Base-by-base conservation (phyloP, 2,113 vertebrate genomes). In the Chloebia gouldiae region DNA sequence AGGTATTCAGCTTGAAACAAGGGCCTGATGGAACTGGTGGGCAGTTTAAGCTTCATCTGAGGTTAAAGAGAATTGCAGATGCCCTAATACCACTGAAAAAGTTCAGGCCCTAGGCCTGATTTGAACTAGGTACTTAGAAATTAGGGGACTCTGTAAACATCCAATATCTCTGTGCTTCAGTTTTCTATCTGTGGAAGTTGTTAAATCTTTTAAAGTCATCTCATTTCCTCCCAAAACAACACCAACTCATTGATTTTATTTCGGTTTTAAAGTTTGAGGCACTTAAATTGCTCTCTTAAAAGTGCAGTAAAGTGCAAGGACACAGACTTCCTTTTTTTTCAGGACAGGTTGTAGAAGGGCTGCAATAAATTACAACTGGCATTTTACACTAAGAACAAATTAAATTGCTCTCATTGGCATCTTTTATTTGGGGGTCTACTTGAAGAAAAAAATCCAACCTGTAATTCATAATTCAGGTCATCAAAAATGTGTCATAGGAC, bases 1-100 rank as follows among this genome's bases (percentile, higher is more conserved):
- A 95, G 78, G 75, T 96, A 44, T 77, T 80, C 78, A 80, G 33
- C 87, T 92, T 95, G 78, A 95, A 91, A 94, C 49, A 80, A 87
- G 66, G 70, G 77, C 28, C 44, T 85, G 66, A 45, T 92, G 86
- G 78, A 81, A 80, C 59, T 83, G 56, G 24, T 88, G 89, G 80
- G 89, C 70, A 88, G 37, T 91, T 95, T 91, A 57, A 79, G 45
- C 54, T 87, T 57, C 28, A 57, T 72, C 61, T 92, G 81, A 91
- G 92, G 59, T 84, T 79, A 80, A 80, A 77, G 87, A 83, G 70
- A 94, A 31, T 53, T 92, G n/a, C 50, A 95, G 81, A 37, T 94
- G 60, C 24, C 44, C 49, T 88, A 76, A 68, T 64, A 71, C 35
- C 77, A 71, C 17, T 91, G 91, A 69, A 83, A 93, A 95, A 75